Evolutionary conservation across 1,140 invertebrate genomes (phyloP), one percentile per base, ranked within the genome.

Genomic region (Drosophila grimshawi): DNA sequence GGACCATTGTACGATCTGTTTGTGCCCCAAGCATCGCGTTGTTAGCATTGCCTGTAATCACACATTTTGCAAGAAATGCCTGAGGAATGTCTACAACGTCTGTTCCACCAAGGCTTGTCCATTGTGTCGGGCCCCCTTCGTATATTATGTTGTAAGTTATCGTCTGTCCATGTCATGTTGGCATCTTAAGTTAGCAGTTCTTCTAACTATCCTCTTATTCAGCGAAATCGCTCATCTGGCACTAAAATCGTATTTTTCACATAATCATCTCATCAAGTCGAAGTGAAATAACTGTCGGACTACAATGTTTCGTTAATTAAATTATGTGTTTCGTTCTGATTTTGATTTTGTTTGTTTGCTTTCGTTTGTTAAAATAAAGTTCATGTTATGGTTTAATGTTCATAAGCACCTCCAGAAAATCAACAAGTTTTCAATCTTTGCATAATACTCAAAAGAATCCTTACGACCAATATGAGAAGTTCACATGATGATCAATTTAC

Each of bases 121-220:
- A 0, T 27, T 86, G 37, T 86, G 82, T 19, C 76, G 82, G 4
- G 57, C 59, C 1, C 64, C 76, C 5, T 66, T 86, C 19, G 60
- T 70, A 4, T 86, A 86, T 48, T 86, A 79, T 39, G 49, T 82
- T 68, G 82, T 86, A 37, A 88, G 82, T 73, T 29, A n/a, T 4
- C 27, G 63, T 6, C 35, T 37, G 6, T n/a, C 10, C 11, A 30
- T 39, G 6, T 51, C 4, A 51, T 19, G 7, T 33, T 35, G 19
- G 19, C 19, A 7, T 11, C 30, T 49, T 63, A 19, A 19, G 19
- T 19, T 3, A 33, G 1, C 37, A 4, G 45, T 39, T 49, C 11
- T 3, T 10, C 11, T 35, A 57, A 19, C 7, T 45, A 3, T 7
- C 7, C 3, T 33, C 3, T 60, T 27, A 33, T 11, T 1, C 33